Evolutionary conservation across 2,113 vertebrate species (phyloP).

Genomic region (Pterophyllum scalare): DNA sequence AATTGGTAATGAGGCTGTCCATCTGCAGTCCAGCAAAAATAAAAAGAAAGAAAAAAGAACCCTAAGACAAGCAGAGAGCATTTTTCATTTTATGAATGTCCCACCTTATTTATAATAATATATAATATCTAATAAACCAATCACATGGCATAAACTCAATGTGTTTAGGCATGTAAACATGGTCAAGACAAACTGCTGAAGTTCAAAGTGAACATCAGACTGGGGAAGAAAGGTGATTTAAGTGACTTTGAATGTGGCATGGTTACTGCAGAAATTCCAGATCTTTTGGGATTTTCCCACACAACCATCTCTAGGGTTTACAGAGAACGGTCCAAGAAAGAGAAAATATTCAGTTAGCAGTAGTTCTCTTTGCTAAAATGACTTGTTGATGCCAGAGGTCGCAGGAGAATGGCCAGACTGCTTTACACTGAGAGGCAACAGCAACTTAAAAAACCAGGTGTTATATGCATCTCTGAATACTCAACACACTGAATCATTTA

Average conservation of each 20-base stretch:
- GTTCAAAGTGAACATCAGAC: neutral
- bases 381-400: neutral
- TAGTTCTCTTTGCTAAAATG: neutral
- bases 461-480: neutral
- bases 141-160: neutral
- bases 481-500: neutral
- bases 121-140: neutral
- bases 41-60: neutral
- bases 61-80: conserved; percentile 1
- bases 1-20: conserved; percentile 35
- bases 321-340: neutral
- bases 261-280: neutral
- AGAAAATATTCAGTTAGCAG: neutral
- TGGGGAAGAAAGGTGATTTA: neutral
- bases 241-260: neutral
- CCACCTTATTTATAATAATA: neutral
- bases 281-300: neutral
- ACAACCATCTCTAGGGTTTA: neutral
- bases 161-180: neutral
- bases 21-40: neutral
- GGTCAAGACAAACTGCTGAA: neutral
- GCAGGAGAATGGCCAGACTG: neutral
- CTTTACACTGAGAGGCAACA: neutral
- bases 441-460: neutral
- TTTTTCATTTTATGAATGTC: neutral